phyloP scores from a whole-genome alignment of 2,113 vertebrate genomes.

The Miniopterus natalensis region DNA sequence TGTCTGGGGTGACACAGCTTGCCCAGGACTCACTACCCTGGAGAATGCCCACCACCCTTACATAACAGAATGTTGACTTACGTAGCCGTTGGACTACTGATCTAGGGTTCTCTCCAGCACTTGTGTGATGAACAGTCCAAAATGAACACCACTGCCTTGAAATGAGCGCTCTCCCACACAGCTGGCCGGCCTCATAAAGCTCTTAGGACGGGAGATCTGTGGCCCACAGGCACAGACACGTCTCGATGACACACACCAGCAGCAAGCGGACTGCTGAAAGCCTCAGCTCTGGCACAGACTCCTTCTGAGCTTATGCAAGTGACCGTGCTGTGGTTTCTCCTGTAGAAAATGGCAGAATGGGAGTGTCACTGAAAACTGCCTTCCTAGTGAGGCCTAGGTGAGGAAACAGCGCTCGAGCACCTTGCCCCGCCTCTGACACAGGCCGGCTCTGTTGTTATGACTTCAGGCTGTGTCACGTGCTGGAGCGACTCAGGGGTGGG shows the following conservation, averaged over 20 bases:
- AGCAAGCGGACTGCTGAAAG: not conserved
- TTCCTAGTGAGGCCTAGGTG: not conserved
- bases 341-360: not conserved
- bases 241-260: not conserved
- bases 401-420: not conserved
- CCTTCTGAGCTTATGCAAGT: not conserved
- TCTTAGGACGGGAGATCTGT: not conserved
- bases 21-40: accelerated
- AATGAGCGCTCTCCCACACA: not conserved
- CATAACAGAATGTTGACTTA: accelerated
- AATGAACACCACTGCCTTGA: not conserved
- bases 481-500: not conserved
- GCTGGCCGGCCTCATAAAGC: not conserved
- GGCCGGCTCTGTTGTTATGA: not conserved
- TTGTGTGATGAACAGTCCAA: not conserved
- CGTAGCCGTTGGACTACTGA: not conserved
- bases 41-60: not conserved
- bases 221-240: not conserved
- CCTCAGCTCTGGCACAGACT: not conserved
- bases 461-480: not conserved
- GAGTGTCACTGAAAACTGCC: not conserved
- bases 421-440: not conserved
- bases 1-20: not conserved
- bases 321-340: not conserved
- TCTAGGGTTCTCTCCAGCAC: not conserved